These are phyloP conservation scores for Mesorhabditis belari DNA, from an alignment of 2,888 invertebrate genomes.

Conservation along the genomic window DNA sequence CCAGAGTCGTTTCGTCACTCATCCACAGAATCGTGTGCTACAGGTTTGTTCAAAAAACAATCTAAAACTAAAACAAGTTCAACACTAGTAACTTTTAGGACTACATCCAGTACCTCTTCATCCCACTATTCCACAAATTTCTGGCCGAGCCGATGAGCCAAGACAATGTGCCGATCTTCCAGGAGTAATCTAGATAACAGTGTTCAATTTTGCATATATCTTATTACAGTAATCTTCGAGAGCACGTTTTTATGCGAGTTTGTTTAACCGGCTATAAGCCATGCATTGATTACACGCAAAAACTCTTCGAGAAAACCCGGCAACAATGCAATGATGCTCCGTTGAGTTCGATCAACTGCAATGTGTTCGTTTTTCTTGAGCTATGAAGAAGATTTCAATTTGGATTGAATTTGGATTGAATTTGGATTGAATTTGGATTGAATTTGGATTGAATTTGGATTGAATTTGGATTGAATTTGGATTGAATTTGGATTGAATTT, in stretches of 20 bases:
- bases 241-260: constrained; percentile 8
- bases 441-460: too few species aligned
- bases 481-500: too few species aligned
- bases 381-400: too few species aligned
- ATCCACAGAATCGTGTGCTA: constrained; percentile 3
- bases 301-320: constrained; percentile 13
- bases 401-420: too few species aligned
- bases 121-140: not conserved
- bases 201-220: constrained; percentile 8
- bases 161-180: not conserved
- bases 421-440: too few species aligned
- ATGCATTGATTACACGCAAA: constrained; percentile 18
- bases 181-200: not conserved
- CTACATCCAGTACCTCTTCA: not conserved
- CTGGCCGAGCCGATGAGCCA: constrained; percentile 1
- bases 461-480: too few species aligned
- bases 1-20: constrained; percentile 10
- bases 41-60: constrained; percentile 8
- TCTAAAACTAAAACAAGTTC: not conserved
- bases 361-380: constrained; percentile 13
- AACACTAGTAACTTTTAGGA: too few species aligned
- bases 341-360: constrained; percentile 23
- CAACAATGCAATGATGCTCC: constrained; percentile 10
- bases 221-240: constrained; percentile 5
- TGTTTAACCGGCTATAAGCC: constrained; percentile 26